phyloP scores from a whole-genome alignment of 2,797 vertebrate genomes.

The Balearica regulorum region DNA sequence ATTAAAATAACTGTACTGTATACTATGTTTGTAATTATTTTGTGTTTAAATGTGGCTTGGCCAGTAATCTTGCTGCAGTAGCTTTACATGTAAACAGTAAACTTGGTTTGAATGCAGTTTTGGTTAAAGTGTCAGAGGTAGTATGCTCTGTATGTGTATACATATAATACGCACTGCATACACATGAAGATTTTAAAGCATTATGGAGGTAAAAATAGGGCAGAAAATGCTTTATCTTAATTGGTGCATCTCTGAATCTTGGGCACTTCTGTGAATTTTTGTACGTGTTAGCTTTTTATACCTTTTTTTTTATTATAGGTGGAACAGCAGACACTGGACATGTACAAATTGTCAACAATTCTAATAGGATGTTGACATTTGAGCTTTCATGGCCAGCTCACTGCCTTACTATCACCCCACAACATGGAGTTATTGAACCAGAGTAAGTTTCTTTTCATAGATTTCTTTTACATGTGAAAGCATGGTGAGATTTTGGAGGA shows the following conservation, averaged over 20 bases:
- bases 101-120: not conserved
- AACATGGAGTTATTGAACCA: conserved; percentile 87
- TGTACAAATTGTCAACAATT: conserved; percentile 84
- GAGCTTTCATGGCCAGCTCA: conserved; percentile 96
- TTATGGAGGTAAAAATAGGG: not conserved
- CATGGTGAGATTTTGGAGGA: not conserved
- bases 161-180: not conserved
- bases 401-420: conserved; percentile 93
- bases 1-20: not conserved
- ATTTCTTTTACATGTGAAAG: not conserved
- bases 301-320: conserved; percentile 68
- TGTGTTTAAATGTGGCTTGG: not conserved
- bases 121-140: not conserved
- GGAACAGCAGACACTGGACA: conserved; percentile 74
- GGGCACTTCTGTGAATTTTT: not conserved
- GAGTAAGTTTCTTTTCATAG: conserved; percentile 76
- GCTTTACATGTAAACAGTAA: not conserved
- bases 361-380: conserved; percentile 81
- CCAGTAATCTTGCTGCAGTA: not conserved
- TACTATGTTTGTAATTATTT: not conserved
- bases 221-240: not conserved
- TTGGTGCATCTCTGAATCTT: not conserved
- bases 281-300: not conserved
- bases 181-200: not conserved
- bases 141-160: not conserved